These are phyloP conservation scores for Megalops cyprinoides DNA, from an alignment of 2,797 vertebrate species.

Conservation along the genomic window DNA sequence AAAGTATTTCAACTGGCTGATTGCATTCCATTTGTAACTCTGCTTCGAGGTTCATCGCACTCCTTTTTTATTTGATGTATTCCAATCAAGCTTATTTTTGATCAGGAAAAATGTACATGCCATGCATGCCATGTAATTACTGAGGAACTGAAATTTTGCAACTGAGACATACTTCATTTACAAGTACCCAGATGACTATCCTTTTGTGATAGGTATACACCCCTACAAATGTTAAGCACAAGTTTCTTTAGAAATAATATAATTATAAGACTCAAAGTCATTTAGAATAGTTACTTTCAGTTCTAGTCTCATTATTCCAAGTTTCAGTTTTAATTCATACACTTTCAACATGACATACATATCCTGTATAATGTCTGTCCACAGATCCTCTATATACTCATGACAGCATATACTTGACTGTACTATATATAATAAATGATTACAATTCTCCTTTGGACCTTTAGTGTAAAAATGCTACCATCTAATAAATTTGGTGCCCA, in stretches of 20 bases:
- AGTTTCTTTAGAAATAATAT: neutral
- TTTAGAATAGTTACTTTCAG: neutral
- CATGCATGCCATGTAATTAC: neutral
- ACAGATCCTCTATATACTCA: no score
- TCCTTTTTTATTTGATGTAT: neutral
- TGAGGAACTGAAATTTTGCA: neutral
- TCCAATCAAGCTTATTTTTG: neutral
- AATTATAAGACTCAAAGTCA: neutral
- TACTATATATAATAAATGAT: no score
- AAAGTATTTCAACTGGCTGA: neutral
- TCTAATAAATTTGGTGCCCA: no score
- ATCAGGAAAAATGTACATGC: neutral
- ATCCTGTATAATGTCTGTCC: no score
- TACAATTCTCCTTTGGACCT: no score
- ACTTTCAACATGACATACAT: no score
- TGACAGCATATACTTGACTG: no score
- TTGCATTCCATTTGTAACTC: conserved; percentile 19
- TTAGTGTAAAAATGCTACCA: no score
- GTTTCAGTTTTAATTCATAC: no score
- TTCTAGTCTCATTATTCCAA: neutral
- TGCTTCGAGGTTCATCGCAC: neutral
- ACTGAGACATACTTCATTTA: neutral
- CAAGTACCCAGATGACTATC: neutral
- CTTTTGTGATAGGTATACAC: neutral
- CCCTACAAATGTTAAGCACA: neutral